Base-by-base conservation (phyloP, 2,888 invertebrate species). In the Tetheella fluctuosa region DNA sequence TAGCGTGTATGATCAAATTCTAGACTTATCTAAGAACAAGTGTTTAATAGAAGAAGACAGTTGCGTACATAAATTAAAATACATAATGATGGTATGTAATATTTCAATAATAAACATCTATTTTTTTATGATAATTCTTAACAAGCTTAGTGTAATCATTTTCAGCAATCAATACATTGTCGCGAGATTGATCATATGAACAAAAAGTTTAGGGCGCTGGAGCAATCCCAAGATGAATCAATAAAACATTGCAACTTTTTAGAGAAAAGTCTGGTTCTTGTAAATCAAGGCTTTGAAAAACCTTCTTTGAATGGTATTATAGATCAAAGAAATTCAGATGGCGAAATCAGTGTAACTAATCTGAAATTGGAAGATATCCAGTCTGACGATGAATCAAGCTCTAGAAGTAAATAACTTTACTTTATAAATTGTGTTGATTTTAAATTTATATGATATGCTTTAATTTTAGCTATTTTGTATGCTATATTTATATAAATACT, bases 61-160 rank as follows among this genome's bases (percentile, higher is more conserved):
- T 57, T 91, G 90, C 68, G 74, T 84, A 23, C 93, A 93, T 76
- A 85, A 84, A 68, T 69, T 93, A 13, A 83, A 88, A 74, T 76
- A 76, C 61, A 69, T 83, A 17, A 81, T 91, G 57, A 75, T 75
- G 75, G 93, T 91, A 79, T 58, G 55, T 52, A 42, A 48, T 48
- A 39, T 52, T 64, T 34, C 62, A 0, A 39, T 54, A 57, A 25
- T 25, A 61, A 61, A 62, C 67, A 52, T 25, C 54, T 7, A 30
- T 64, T 59, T 56, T 25, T 57, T 52, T 23, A 34, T 37, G 54
- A 59, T 64, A 54, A 58, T 58, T 56, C 48, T 58, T 56, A 48
- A 20, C 34, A 63, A 8, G 15, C 54, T 48, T n/a, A 52, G 7
- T n/a, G 28, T 20, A 39, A 13, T 39, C 1, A n/a, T 39, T 79